Conservation (phyloP, 2,888 invertebrate genomes). For the Reticulitermes lucifugus region DNA sequence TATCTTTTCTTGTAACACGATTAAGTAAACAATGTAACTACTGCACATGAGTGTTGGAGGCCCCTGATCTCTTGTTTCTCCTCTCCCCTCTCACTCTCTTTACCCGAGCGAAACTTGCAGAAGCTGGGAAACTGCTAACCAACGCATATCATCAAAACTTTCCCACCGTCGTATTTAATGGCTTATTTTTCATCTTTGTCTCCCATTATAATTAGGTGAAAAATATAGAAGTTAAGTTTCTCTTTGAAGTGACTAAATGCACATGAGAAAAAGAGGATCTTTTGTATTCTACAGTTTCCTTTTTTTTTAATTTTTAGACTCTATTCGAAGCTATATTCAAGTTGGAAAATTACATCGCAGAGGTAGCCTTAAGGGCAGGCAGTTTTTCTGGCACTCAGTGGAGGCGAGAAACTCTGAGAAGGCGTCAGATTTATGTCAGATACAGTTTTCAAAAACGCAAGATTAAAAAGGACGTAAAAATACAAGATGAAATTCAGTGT, state of each 20-base stretch:
- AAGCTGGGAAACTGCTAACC: slow-evolving; percentile 11
- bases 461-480: too few relatives aligned
- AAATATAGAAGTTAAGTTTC: slow-evolving; percentile 7
- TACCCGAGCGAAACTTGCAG: neutral
- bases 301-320: neutral
- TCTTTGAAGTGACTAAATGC: slow-evolving; percentile 20
- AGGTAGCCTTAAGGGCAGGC: neutral
- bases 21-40: neutral
- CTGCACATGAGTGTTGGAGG: neutral
- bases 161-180: neutral
- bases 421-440: too few relatives aligned
- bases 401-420: too few relatives aligned
- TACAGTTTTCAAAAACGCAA: too few relatives aligned
- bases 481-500: too few relatives aligned
- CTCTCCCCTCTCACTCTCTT: neutral
- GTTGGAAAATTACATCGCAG: slow-evolving; percentile 12
- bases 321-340: neutral
- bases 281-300: neutral
- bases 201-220: neutral
- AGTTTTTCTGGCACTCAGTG: neutral
- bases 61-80: neutral
- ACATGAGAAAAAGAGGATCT: neutral
- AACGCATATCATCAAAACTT: slow-evolving; percentile 16
- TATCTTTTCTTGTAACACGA: neutral
- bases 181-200: neutral